Conservation (phyloP, 1,140 invertebrate genomes). For the Drusus annulatus region DNA sequence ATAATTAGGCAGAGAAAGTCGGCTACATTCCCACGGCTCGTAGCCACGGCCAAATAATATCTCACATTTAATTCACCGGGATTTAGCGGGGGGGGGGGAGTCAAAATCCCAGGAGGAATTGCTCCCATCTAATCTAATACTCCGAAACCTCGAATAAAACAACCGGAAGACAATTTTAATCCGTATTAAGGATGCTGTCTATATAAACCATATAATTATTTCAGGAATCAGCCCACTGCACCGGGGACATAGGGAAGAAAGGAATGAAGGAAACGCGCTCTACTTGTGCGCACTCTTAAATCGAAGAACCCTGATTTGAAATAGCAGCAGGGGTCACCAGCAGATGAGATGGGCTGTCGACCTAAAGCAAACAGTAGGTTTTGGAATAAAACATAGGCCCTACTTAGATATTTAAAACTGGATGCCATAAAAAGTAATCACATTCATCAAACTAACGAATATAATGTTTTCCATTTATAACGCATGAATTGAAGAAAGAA, state of each 20-base stretch:
- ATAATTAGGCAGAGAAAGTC: conserved; percentile 17
- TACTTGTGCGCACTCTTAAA: no score
- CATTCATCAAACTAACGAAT: no score
- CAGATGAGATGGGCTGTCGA: no score
- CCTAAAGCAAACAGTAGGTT: no score
- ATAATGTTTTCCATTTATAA: no score
- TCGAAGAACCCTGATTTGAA: no score
- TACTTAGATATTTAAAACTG: no score
- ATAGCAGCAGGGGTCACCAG: no score
- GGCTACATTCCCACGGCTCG: not conserved
- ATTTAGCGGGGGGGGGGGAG: not conserved
- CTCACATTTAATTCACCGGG: conserved; percentile 31
- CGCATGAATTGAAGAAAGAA: no score
- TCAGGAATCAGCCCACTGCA: no score
- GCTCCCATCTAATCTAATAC: conserved; percentile 22
- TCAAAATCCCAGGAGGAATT: not conserved
- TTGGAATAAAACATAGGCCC: no score
- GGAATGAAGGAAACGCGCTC: not conserved
- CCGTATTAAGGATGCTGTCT: not conserved
- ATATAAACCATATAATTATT: not conserved
- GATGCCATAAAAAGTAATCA: no score
- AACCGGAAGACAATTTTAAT: conserved; percentile 25
- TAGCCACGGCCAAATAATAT: conserved; percentile 27
- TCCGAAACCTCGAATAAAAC: conserved; percentile 26
- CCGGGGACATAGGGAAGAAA: not conserved